Base-by-base conservation (phyloP, 2,888 invertebrate species). In the Catocala nupta region DNA sequence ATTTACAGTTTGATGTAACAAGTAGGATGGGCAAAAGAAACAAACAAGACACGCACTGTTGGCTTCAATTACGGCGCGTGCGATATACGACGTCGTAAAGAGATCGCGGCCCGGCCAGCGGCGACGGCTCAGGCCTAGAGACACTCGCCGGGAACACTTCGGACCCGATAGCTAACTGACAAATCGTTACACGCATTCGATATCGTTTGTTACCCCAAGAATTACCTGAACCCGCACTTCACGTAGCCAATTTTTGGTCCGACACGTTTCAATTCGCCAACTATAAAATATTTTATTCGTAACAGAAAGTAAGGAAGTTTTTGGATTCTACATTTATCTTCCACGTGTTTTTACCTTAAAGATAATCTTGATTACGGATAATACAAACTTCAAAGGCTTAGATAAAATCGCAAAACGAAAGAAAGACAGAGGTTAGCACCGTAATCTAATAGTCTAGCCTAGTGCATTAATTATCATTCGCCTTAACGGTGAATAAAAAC, bases 1-100 rank as follows among this genome's bases (percentile, higher is more conserved):
- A 80, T 82, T 77, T 83, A 83, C 80, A 78, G 85, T 82, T 83
- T 65, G 76, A 77, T 65, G 75, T 80, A 82, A 83, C 83, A 77
- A 83, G 79, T 80, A 76, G 76, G 74, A 75, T 77, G 73, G 75
- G 77, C 73, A 74, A 67, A 80, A 85, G 81, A 81, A 83, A 81
- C 77, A 83, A 83, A 82, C 78, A 82, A 78, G 81, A 72, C 81
- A 85, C 82, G 88, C 84, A 75, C 83, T 81, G 86, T 71, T 87
- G 83, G 71, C 59, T 82, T 82, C 84, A 85, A 85, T 86, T 85
- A 87, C 79, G 58, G 72, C 71, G 65, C 71, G 70, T 77, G 77
- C 81, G 73, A 78, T 83, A 83, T 81, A 82, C 71, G 77, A 77
- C 73, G 77, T 79, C 82, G 81, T 86, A 87, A 85, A 85, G 77